phyloP scores from a whole-genome alignment of 2,888 invertebrate genomes.

The Ectemnius continuus region DNA sequence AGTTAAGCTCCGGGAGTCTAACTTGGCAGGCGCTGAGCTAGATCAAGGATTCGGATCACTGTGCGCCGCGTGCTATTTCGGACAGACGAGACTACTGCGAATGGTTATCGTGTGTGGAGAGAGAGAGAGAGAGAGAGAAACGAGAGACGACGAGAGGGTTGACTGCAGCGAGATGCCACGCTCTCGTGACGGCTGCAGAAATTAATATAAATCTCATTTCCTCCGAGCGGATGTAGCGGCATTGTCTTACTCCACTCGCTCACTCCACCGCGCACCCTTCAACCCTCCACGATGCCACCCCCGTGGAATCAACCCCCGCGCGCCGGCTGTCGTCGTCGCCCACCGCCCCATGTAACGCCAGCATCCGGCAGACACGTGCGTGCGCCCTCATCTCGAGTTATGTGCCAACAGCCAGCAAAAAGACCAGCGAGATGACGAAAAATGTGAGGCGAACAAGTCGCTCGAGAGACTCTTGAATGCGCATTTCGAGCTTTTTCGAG shows the following conservation, averaged over 20 bases:
- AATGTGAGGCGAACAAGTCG: not conserved
- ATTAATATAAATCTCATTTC: slow-evolving; percentile 74
- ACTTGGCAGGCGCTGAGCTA: no score
- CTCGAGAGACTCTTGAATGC: no score
- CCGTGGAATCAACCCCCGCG: slow-evolving; percentile 1
- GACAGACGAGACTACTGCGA: slow-evolving; percentile 30
- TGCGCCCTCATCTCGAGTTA: slow-evolving; percentile 17
- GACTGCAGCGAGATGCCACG: slow-evolving; percentile 27
- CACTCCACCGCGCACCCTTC: slow-evolving; percentile 10
- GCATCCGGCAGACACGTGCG: slow-evolving; percentile 52
- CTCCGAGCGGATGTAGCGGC: slow-evolving; percentile 56
- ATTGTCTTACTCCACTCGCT: slow-evolving; percentile 62
- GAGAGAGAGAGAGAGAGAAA: not conserved
- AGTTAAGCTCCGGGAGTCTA: no score
- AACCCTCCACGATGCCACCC: not conserved
- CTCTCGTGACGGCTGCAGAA: slow-evolving; percentile 65
- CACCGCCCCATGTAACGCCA: slow-evolving; percentile 46
- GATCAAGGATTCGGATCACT: no score
- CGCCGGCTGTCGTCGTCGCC: slow-evolving; percentile 53
- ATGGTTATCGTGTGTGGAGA: slow-evolving; percentile 5
- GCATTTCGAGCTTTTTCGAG: no score
- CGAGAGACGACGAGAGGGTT: slow-evolving; percentile 3
- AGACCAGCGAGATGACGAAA: not conserved
- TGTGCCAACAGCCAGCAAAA: not conserved
- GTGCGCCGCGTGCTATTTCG: slow-evolving; percentile 14